Conservation (phyloP, 2,888 invertebrate genomes). For the Aphelenchoides bicaudatus region DNA sequence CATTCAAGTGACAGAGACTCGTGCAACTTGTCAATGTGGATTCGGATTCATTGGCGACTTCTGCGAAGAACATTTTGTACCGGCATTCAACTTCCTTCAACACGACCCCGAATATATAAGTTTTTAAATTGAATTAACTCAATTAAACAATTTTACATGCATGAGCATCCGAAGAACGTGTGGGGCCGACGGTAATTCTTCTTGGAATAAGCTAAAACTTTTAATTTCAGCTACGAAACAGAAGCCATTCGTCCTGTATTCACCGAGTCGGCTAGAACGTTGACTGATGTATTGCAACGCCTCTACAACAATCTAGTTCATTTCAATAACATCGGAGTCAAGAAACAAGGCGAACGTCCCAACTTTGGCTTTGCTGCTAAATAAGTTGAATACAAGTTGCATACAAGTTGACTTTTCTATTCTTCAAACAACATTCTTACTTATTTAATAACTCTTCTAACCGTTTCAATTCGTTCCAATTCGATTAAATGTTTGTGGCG, state of each 20-base stretch:
- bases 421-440: too few species aligned
- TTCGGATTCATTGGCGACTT: constrained; percentile 17
- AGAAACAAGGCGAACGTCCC: too few species aligned
- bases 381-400: too few species aligned
- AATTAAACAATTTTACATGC: too few species aligned
- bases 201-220: background rate
- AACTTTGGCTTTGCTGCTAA: too few species aligned
- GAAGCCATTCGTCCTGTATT: constrained; percentile 7
- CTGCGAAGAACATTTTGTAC: constrained; percentile 5
- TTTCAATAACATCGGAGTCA: too few species aligned
- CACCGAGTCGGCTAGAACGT: background rate
- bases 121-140: too few species aligned
- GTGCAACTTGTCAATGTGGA: constrained; percentile 1
- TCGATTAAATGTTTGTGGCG: too few species aligned
- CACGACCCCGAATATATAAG: constrained; percentile 7
- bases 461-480: too few species aligned
- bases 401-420: too few species aligned
- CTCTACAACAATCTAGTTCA: constrained; percentile 6
- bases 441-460: too few species aligned
- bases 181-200: constrained; percentile 4
- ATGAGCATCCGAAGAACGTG: constrained; percentile 6
- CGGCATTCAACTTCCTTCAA: constrained; percentile 11
- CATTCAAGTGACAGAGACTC: too few species aligned
- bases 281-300: constrained; percentile 1
- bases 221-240: background rate